phyloP scores from a whole-genome alignment of 2,888 invertebrate genomes.

The Pollenia angustigena region DNA sequence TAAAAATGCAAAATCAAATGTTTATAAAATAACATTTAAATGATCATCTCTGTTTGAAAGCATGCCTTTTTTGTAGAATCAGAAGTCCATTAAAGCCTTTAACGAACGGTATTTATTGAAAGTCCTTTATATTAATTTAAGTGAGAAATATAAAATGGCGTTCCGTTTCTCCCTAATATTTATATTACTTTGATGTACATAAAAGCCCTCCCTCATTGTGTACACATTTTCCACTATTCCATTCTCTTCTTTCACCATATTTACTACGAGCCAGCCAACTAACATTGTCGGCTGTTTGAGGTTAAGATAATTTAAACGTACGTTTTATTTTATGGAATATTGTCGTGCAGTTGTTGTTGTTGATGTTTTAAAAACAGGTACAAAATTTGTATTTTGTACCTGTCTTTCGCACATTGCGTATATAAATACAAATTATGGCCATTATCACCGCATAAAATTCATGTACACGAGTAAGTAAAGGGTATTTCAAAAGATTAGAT shows the following conservation, averaged over 20 bases:
- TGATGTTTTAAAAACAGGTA: constrained; percentile 57
- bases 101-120: too few relatives aligned
- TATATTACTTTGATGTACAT: too few relatives aligned
- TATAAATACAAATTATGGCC: constrained; percentile 54
- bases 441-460: constrained; percentile 41
- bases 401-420: constrained; percentile 65
- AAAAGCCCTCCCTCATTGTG: too few relatives aligned
- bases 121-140: too few relatives aligned
- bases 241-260: background rate
- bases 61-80: too few relatives aligned
- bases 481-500: background rate
- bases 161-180: too few relatives aligned
- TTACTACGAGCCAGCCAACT: constrained; percentile 26
- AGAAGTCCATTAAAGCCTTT: too few relatives aligned
- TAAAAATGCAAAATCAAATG: too few relatives aligned
- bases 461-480: background rate
- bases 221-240: too few relatives aligned
- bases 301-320: constrained; percentile 63
- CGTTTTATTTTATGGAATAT: constrained; percentile 42
- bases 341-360: constrained; percentile 34
- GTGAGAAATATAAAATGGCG: too few relatives aligned
- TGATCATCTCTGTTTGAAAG: too few relatives aligned
- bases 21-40: too few relatives aligned
- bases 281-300: constrained; percentile 58
- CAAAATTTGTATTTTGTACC: constrained; percentile 59